Percentiles rank a stretch among this genome's conserved stretches.
These are phyloP conservation scores for Boulengeromyrus knoepffleri DNA, from an alignment of 2,113 vertebrate species.

Conservation along the genomic window DNA sequence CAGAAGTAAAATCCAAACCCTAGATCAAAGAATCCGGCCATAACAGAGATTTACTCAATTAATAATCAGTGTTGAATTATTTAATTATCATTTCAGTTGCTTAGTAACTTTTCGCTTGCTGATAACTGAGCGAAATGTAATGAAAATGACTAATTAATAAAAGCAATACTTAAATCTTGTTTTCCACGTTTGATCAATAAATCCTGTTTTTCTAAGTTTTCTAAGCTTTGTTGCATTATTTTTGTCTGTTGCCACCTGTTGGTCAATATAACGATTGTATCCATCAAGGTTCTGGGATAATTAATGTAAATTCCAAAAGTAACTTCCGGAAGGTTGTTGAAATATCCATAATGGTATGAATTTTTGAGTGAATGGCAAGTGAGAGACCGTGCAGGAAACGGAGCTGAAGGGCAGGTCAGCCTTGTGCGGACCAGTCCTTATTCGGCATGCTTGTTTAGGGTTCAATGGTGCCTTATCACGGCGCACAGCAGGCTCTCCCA, in stretches of 20 bases:
- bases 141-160: neutral
- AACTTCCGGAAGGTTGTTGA: neutral
- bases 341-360: neutral
- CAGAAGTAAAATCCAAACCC: neutral
- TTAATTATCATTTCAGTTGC: neutral
- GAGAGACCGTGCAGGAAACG: neutral
- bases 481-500: neutral
- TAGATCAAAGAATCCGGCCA: neutral
- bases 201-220: neutral
- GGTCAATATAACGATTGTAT: neutral
- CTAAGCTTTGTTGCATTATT: neutral
- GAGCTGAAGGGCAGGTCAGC: neutral
- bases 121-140: neutral
- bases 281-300: neutral
- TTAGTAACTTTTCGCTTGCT: neutral
- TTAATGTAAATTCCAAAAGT: neutral
- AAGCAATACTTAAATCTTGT: neutral
- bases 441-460: slow-evolving; percentile 13
- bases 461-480: slow-evolving; percentile 13
- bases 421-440: neutral
- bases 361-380: neutral
- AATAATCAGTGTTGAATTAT: neutral
- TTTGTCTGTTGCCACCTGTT: neutral
- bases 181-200: neutral
- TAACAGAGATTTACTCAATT: neutral